Conservation (phyloP, 2,797 vertebrate genomes). For the Danio aesculapii region DNA sequence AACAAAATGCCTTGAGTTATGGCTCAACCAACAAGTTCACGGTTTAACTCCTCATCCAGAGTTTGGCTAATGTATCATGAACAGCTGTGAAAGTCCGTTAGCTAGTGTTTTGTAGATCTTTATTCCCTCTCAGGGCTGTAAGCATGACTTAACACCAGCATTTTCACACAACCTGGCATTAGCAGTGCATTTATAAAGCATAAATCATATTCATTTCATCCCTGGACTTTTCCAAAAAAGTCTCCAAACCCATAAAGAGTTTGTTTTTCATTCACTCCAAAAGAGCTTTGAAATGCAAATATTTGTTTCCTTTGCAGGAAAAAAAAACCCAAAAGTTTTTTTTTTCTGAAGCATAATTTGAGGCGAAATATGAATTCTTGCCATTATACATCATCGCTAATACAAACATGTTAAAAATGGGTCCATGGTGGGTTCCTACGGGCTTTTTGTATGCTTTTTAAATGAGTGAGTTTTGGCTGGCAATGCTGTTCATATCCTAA, state of each 20-base stretch:
- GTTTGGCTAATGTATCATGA: slow-evolving; percentile 25
- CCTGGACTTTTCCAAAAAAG: slow-evolving; percentile 78
- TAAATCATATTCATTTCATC: slow-evolving; percentile 76
- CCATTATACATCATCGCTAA: slow-evolving; percentile 81
- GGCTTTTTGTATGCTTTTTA: slow-evolving; percentile 75
- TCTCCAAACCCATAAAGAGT: slow-evolving; percentile 78
- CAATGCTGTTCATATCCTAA: slow-evolving; percentile 74
- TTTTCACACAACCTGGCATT: slow-evolving; percentile 78
- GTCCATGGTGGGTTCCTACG: slow-evolving; percentile 64
- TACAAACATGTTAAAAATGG: slow-evolving; percentile 69
- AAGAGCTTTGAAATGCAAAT: slow-evolving; percentile 84
- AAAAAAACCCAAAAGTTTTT: slow-evolving; percentile 68
- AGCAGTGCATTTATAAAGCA: slow-evolving; percentile 77
- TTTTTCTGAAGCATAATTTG: slow-evolving; percentile 72
- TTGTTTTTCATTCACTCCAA: slow-evolving; percentile 80
- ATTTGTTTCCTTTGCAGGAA: slow-evolving; percentile 75
- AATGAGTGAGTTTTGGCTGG: slow-evolving; percentile 81
- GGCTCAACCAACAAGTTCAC: slow-evolving; percentile 38
- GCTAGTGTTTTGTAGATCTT: slow-evolving; percentile 59
- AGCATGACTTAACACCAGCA: slow-evolving; percentile 69
- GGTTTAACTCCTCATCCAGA: slow-evolving; percentile 36
- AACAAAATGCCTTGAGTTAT: slow-evolving; percentile 29
- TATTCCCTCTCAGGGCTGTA: slow-evolving; percentile 60
- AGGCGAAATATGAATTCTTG: slow-evolving; percentile 80
- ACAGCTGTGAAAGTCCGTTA: slow-evolving; percentile 28